phyloP scores from a whole-genome alignment of 2,797 vertebrate species.

The Tiaroga cobitis region DNA sequence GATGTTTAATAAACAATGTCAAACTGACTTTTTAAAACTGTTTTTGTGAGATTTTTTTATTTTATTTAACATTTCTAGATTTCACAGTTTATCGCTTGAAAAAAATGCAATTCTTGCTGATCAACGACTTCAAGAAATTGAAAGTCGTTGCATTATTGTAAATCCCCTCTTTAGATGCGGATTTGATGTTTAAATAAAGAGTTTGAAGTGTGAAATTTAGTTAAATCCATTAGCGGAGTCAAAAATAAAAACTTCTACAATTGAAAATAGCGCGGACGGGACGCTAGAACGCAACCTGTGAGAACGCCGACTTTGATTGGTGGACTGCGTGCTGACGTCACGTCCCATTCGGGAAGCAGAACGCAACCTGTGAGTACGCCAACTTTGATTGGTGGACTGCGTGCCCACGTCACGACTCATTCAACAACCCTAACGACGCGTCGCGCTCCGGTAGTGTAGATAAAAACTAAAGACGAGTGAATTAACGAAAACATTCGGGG shows the following conservation, averaged over 20 bases:
- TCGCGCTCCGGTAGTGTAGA: not conserved
- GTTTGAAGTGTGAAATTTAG: not conserved
- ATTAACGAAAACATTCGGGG: not conserved
- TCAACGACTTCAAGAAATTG: too few relatives aligned
- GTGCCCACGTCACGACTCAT: not conserved
- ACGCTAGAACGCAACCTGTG: not conserved
- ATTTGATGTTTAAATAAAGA: not conserved
- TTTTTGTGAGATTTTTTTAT: not conserved
- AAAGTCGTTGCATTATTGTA: not conserved
- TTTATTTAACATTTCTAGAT: not conserved
- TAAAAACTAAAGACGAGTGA: not conserved
- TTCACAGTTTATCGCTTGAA: not conserved
- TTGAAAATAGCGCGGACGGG: not conserved
- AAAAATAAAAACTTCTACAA: not conserved
- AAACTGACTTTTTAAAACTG: not conserved
- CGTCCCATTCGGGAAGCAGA: not conserved
- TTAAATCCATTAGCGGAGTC: too few relatives aligned
- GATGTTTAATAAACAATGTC: constrained; percentile 33
- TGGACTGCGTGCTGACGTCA: not conserved
- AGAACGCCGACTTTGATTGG: not conserved
- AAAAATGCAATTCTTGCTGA: too few relatives aligned
- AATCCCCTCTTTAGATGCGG: not conserved
- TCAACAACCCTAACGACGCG: not conserved
- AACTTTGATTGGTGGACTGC: not conserved
- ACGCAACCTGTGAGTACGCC: not conserved